Percentiles rank a stretch among this genome's conserved stretches.
Conservation (phyloP, 2,797 vertebrate species). For the Furcifer pardalis region DNA sequence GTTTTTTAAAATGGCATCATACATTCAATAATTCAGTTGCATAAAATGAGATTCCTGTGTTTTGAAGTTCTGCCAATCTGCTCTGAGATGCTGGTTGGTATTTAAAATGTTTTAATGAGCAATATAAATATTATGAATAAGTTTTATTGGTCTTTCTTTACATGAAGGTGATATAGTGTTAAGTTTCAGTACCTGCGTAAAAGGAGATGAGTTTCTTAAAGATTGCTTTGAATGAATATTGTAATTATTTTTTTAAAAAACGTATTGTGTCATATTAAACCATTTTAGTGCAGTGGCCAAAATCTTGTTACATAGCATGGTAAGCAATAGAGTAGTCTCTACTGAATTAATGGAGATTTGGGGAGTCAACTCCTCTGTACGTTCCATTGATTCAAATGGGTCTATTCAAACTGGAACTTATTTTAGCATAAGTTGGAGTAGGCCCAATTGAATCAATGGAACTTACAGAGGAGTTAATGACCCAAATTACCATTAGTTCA, state of each 20-base stretch:
- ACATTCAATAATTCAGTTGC: slow-evolving; percentile 13
- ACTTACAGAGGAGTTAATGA: too few relatives aligned
- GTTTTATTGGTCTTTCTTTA: slow-evolving; percentile 34
- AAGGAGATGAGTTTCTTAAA: slow-evolving; percentile 39
- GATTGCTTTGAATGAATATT: slow-evolving; percentile 41
- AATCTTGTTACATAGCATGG: too few relatives aligned
- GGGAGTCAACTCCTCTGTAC: too few relatives aligned
- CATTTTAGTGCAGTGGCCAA: not conserved
- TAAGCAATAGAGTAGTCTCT: too few relatives aligned
- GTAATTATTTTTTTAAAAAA: slow-evolving; percentile 21
- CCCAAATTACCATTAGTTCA: too few relatives aligned
- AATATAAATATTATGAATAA: not conserved
- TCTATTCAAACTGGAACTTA: too few relatives aligned
- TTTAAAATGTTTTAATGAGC: slow-evolving; percentile 8
- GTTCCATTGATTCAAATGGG: too few relatives aligned
- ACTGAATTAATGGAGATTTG: too few relatives aligned
- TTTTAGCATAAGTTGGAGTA: too few relatives aligned
- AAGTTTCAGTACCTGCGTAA: slow-evolving; percentile 29
- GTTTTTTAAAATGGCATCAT: not conserved
- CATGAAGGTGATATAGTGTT: slow-evolving; percentile 21
- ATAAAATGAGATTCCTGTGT: slow-evolving; percentile 22
- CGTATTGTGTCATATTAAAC: slow-evolving; percentile 13
- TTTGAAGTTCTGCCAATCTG: slow-evolving; percentile 32
- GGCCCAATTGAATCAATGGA: too few relatives aligned
- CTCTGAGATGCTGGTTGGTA: slow-evolving; percentile 22